These are phyloP conservation scores for Poeciliopsis retropinna DNA, from an alignment of 2,113 vertebrate genomes.

Conservation along the genomic window DNA sequence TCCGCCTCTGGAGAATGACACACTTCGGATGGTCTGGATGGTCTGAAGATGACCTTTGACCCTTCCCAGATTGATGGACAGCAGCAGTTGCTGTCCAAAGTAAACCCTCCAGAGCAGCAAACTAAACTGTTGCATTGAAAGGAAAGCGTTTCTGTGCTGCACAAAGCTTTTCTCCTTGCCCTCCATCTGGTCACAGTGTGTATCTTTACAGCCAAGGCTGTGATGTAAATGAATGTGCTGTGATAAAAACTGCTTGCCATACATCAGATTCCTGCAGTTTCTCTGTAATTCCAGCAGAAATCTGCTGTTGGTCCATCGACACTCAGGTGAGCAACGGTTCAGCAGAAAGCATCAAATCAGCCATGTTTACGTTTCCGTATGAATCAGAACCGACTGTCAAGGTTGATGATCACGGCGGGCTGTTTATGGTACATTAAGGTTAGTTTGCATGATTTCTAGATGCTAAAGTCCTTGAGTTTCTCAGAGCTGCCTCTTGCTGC, in stretches of 20 bases:
- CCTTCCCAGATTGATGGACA: no score
- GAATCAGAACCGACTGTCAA: slow-evolving; percentile 3
- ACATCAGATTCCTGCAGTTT: not conserved
- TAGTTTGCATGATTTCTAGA: slow-evolving; percentile 13
- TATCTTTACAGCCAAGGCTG: not conserved
- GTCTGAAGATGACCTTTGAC: no score
- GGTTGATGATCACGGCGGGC: not conserved
- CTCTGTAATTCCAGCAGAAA: not conserved
- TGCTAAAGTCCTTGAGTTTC: slow-evolving; percentile 18
- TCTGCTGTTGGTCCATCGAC: not conserved
- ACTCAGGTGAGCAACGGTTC: slow-evolving; percentile 10
- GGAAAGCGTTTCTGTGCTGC: no score
- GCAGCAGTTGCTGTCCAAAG: no score
- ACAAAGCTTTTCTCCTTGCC: no score
- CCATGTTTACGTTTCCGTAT: slow-evolving; percentile 1
- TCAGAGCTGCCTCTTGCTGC: slow-evolving; percentile 1
- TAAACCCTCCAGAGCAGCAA: no score
- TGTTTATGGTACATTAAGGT: slow-evolving; percentile 1
- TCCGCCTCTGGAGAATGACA: no score
- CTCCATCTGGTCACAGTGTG: not conserved
- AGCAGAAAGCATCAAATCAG: slow-evolving; percentile 5
- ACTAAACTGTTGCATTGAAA: no score
- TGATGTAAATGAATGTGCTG: not conserved
- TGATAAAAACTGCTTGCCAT: not conserved
- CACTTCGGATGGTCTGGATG: no score